Conservation (phyloP, 2,113 vertebrate species). For the Bagarius yarrelli region DNA sequence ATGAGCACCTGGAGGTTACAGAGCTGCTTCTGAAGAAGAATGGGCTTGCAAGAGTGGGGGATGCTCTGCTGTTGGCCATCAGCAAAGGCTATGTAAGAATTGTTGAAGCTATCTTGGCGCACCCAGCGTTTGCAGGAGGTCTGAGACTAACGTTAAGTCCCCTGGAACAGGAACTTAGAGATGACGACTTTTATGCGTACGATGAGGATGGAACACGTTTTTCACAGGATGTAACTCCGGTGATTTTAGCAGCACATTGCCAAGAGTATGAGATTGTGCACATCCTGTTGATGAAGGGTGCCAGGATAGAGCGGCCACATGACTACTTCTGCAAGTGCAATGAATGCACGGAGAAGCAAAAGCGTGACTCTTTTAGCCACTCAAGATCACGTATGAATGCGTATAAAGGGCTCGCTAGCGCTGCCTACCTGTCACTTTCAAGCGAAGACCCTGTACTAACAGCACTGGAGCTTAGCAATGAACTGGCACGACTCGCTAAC, state of each 20-base stretch:
- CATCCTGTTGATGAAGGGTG: conserved; percentile 88
- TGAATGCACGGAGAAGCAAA: conserved; percentile 88
- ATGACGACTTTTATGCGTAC: conserved; percentile 94
- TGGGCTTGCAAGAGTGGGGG: conserved; percentile 87
- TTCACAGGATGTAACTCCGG: conserved; percentile 91
- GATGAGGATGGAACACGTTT: conserved; percentile 95
- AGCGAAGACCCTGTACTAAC: conserved; percentile 96
- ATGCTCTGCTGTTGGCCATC: conserved; percentile 89
- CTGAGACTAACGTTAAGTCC: conserved; percentile 85
- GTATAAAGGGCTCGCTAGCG: conserved; percentile 93
- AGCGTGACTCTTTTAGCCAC: conserved; percentile 91
- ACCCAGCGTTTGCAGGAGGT: conserved; percentile 86
- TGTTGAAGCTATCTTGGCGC: conserved; percentile 90
- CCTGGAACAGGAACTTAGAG: conserved; percentile 87
- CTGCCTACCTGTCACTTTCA: conserved; percentile 90
- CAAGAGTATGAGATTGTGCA: conserved; percentile 97
- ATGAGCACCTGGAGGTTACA: conserved; percentile 93
- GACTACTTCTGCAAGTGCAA: conserved; percentile 96
- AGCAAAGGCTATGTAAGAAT: conserved; percentile 96
- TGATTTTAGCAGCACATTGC: conserved; percentile 93
- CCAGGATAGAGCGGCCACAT: conserved; percentile 90
- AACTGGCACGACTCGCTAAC: conserved; percentile 92
- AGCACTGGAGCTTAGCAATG: conserved; percentile 94
- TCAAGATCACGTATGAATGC: conserved; percentile 96
- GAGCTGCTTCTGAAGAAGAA: conserved; percentile 94